Conservation (phyloP, 2,797 vertebrate genomes). For the Acanthurus lineatus region DNA sequence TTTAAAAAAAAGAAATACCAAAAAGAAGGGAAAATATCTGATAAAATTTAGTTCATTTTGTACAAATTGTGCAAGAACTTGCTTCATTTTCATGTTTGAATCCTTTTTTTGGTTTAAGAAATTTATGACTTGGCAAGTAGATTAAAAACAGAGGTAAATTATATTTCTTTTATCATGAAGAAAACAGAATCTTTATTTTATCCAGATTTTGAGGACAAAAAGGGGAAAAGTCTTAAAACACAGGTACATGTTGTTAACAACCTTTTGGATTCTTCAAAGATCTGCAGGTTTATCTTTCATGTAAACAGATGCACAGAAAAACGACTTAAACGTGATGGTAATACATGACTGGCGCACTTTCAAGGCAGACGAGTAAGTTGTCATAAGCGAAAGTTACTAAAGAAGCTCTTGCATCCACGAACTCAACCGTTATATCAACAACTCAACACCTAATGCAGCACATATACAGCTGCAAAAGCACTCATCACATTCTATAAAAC, state of each 20-base stretch:
- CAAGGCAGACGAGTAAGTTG: not conserved
- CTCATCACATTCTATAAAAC: conserved; percentile 13
- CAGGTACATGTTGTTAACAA: not conserved
- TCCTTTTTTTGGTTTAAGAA: too few species aligned
- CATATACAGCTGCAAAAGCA: not conserved
- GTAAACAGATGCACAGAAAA: not conserved
- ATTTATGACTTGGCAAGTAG: too few species aligned
- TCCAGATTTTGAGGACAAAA: not conserved
- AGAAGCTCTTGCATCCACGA: not conserved
- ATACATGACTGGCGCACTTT: not conserved
- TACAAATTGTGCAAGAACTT: too few species aligned
- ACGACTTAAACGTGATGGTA: not conserved
- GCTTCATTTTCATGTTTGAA: too few species aligned
- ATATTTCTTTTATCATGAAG: not conserved
- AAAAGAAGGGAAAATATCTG: too few species aligned
- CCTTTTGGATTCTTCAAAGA: not conserved
- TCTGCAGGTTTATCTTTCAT: not conserved
- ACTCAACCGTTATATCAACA: not conserved
- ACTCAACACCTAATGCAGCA: not conserved
- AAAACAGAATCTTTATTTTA: not conserved
- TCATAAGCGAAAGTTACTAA: too few species aligned
- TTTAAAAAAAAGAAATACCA: too few species aligned
- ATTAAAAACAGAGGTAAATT: too few species aligned
- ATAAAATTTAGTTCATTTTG: too few species aligned
- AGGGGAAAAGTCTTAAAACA: not conserved